Conservation (phyloP, 2,797 vertebrate species). For the Allobates femoralis region DNA sequence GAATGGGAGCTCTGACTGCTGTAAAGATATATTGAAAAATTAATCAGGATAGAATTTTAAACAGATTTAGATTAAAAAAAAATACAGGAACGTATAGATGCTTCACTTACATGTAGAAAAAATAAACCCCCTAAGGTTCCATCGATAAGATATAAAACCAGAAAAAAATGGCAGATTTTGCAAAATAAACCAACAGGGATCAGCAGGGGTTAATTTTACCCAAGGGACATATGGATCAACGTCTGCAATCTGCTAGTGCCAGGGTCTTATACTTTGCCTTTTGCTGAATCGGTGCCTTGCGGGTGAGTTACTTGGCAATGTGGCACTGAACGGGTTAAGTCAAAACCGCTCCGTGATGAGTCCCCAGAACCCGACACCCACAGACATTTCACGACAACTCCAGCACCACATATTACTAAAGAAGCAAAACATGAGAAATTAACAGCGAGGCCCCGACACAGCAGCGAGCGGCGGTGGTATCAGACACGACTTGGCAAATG, state of each 20-base stretch:
- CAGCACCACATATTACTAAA: background rate
- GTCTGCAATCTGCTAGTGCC: background rate
- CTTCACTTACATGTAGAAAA: background rate
- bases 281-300: background rate
- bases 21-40: too few species aligned
- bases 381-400: background rate
- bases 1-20: too few species aligned
- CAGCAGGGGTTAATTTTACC: constrained; percentile 15
- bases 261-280: background rate
- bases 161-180: background rate
- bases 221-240: constrained; percentile 1
- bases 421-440: background rate
- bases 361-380: background rate
- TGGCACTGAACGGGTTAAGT: constrained; percentile 31
- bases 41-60: too few species aligned
- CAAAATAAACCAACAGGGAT: background rate
- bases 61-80: too few species aligned
- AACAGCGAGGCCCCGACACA: background rate
- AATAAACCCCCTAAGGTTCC: background rate
- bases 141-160: background rate
- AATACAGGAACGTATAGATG: background rate
- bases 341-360: background rate
- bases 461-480: background rate
- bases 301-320: background rate
- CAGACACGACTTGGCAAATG: background rate